Evolutionary conservation across 2,888 invertebrate genomes (phyloP), one percentile per base, ranked within the genome.

Genomic region (Eristalis intricaria): DNA sequence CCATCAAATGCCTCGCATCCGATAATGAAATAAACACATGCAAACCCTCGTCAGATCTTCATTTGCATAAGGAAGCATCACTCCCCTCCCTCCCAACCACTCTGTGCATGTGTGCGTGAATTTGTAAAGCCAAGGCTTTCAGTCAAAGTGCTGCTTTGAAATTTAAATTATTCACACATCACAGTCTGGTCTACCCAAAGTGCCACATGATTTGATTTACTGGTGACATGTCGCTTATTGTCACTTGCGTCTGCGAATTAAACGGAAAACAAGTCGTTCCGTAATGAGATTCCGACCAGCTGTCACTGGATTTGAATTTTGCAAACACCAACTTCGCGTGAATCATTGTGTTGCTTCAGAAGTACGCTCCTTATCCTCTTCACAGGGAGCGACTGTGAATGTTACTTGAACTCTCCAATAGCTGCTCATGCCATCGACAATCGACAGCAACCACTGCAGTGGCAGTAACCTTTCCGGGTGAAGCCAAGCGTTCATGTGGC

Each of bases 91-190:
- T 8, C 35, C 50, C 15, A 11, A 1, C 23, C 2, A 29, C 10
- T 29, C n/a, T 15, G 19, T n/a, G 23, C 23, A 50, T 50, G 50
- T 50, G 50, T 50, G 50, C 50, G 50, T 64, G 23, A 10, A n/a
- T 26, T n/a, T 50, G 5, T n/a, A 19, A 26, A 15, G 26, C 40
- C 13, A n/a, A 32, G 19, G 19, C 43, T 29, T 43, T 11, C 63
- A 19, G 73, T 15, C 29, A 64, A 65, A 65, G 50, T 19, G 19
- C 65, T 38, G 75, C 65, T 75, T 76, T 68, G 60, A 66, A 68
- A 76, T 76, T 76, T 60, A 76, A 76, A 68, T 76, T 68, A 76
- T 29, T 61, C 68, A 68, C 66, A 76, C 76, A 76, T 76, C 68
- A 61, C 22, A 61, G 60, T 60, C 22, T 61, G 61, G 76, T 61